Percentiles rank a stretch among this genome's conserved stretches.
These are phyloP conservation scores for Ramphastos sulfuratus DNA, from an alignment of 2,113 vertebrate genomes.

Conservation along the genomic window DNA sequence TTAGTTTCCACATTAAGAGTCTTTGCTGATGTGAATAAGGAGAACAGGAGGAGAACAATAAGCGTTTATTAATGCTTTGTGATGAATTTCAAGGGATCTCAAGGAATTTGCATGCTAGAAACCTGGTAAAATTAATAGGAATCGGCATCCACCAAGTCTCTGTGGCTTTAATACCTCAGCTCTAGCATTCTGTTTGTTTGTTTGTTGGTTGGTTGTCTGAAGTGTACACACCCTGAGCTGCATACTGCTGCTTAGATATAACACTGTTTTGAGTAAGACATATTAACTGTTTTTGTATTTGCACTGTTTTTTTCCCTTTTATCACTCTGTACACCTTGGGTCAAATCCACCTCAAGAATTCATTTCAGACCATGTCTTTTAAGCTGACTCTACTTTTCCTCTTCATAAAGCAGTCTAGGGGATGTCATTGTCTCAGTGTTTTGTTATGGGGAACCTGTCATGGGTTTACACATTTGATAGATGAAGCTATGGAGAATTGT, in stretches of 20 bases:
- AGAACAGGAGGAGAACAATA: too few relatives aligned
- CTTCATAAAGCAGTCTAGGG: background rate
- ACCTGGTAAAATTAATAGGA: constrained; percentile 46
- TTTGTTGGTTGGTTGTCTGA: constrained; percentile 27
- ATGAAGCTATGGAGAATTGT: constrained; percentile 16
- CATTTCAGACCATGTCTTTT: constrained; percentile 7
- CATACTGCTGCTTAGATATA: background rate
- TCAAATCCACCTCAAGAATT: background rate
- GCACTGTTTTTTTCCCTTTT: background rate
- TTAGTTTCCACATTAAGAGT: background rate
- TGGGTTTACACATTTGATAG: constrained; percentile 30
- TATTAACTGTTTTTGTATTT: background rate
- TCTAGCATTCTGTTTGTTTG: constrained; percentile 6
- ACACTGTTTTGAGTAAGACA: background rate
- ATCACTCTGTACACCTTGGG: background rate
- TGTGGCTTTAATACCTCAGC: constrained; percentile 20
- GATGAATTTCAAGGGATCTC: background rate
- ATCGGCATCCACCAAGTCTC: constrained; percentile 1
- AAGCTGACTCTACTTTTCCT: background rate
- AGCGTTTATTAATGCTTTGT: constrained; percentile 25
- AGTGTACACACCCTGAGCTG: background rate
- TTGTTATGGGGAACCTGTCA: background rate
- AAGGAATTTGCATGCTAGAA: background rate
- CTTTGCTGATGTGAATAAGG: background rate
- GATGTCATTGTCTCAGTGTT: background rate